phyloP scores from a whole-genome alignment of 2,888 invertebrate genomes.

The Eucera pruinosa region DNA sequence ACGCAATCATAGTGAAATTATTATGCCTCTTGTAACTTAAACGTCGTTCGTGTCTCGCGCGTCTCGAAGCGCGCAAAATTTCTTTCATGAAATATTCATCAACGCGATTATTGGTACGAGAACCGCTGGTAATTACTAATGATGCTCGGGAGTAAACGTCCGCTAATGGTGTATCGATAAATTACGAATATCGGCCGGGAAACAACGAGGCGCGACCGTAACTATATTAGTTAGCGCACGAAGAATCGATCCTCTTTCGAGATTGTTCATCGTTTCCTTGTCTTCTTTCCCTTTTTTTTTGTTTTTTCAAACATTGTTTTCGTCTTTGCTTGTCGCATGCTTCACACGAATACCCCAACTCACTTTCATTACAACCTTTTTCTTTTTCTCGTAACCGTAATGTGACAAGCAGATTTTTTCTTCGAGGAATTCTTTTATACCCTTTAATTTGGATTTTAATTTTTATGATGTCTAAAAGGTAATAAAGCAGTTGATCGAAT shows the following conservation, averaged over 20 bases:
- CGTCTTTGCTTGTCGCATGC: neutral
- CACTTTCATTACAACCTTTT: neutral
- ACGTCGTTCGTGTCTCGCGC: neutral
- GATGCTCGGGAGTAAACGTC: constrained; percentile 50
- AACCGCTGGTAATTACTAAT: constrained; percentile 69
- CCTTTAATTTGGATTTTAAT: neutral
- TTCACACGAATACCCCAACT: neutral
- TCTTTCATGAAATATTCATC: constrained; percentile 74
- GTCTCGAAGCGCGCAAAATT: constrained; percentile 54
- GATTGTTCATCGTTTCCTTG: constrained; percentile 17
- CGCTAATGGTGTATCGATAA: constrained; percentile 53
- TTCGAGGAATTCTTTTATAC: too few relatives aligned
- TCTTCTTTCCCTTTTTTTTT: neutral
- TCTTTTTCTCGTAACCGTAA: constrained; percentile 7
- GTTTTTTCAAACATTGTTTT: too few relatives aligned
- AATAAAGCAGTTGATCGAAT: neutral
- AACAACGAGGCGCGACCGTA: constrained; percentile 45
- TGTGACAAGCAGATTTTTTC: neutral
- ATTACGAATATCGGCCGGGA: constrained; percentile 57
- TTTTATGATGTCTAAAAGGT: neutral
- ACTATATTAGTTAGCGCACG: constrained; percentile 57
- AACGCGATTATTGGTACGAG: constrained; percentile 56
- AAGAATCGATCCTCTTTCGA: constrained; percentile 57
- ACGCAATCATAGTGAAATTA: constrained; percentile 20
- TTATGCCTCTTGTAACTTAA: neutral